Conservation (phyloP, 2,888 invertebrate genomes). For the Caenorhabditis wallacei region DNA sequence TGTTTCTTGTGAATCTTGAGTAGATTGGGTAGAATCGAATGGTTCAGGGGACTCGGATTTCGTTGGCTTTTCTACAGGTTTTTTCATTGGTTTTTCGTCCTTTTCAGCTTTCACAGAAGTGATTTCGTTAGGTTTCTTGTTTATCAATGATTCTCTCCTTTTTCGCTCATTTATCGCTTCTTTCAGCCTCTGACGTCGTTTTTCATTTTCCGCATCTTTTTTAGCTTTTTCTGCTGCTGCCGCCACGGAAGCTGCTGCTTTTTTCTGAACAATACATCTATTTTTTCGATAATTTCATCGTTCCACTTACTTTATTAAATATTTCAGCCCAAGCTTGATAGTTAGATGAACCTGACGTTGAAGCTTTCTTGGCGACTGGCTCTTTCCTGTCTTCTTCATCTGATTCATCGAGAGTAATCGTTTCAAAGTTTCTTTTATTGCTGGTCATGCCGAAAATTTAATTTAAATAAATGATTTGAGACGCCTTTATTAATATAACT, state of each 20-base stretch:
- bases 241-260: conserved; percentile 14
- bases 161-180: conserved; percentile 32
- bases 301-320: conserved; percentile 36
- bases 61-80: background rate
- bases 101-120: background rate
- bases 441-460: conserved; percentile 27
- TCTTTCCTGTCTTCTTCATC: conserved; percentile 44
- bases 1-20: conserved; percentile 20
- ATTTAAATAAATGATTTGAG: no score
- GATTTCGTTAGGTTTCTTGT: background rate
- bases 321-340: conserved; percentile 44
- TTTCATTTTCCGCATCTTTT: conserved; percentile 43
- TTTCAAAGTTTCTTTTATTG: conserved; percentile 49
- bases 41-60: background rate
- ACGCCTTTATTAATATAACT: no score
- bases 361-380: conserved; percentile 19
- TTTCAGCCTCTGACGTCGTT: conserved; percentile 25
- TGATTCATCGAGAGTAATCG: conserved; percentile 65
- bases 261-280: conserved; percentile 22
- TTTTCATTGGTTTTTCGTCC: background rate
- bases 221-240: conserved; percentile 5
- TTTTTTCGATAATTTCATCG: background rate
- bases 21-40: background rate
- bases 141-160: background rate
- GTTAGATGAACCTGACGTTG: conserved; percentile 9